These are phyloP conservation scores for Bicyclus anynana DNA, from an alignment of 1,140 invertebrate species.

Conservation along the genomic window DNA sequence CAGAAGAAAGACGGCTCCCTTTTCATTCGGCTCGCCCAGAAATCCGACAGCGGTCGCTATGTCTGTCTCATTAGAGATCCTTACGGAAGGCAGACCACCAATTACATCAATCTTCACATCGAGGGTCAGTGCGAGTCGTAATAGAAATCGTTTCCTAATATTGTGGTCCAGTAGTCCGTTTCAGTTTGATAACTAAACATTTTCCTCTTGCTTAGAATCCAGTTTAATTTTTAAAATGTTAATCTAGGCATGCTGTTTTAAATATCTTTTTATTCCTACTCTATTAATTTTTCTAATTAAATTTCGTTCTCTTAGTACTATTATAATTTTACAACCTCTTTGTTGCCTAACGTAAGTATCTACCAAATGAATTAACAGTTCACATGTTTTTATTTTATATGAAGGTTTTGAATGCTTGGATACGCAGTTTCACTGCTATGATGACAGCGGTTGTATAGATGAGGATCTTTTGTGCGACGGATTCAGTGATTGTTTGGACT, in stretches of 20 bases:
- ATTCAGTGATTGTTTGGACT: slow-evolving; percentile 82
- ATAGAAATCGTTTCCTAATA: slow-evolving; percentile 14
- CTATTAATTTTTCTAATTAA: slow-evolving; percentile 5
- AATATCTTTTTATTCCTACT: slow-evolving; percentile 6
- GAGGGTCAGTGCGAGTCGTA: slow-evolving; percentile 80
- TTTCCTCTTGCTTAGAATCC: slow-evolving; percentile 25
- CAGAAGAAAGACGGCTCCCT: slow-evolving; percentile 54
- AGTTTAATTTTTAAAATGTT: slow-evolving; percentile 9
- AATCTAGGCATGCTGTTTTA: slow-evolving; percentile 42
- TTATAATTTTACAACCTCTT: slow-evolving; percentile 10
- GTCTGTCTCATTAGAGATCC: slow-evolving; percentile 79
- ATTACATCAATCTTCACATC: slow-evolving; percentile 83
- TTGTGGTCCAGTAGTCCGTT: slow-evolving; percentile 30
- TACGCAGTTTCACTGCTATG: slow-evolving; percentile 80
- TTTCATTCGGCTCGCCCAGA: slow-evolving; percentile 74
- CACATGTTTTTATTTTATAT: slow-evolving; percentile 36
- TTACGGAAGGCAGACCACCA: slow-evolving; percentile 73
- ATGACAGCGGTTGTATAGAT: slow-evolving; percentile 79
- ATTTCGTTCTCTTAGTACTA: not conserved
- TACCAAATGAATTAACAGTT: slow-evolving; percentile 2
- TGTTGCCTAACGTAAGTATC: not conserved
- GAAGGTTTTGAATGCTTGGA: slow-evolving; percentile 63
- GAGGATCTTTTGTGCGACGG: slow-evolving; percentile 80
- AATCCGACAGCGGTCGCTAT: slow-evolving; percentile 83
- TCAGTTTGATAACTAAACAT: slow-evolving; percentile 20